phyloP scores from a whole-genome alignment of 2,113 vertebrate species.

The Rhinopomastus cyanomelas region DNA sequence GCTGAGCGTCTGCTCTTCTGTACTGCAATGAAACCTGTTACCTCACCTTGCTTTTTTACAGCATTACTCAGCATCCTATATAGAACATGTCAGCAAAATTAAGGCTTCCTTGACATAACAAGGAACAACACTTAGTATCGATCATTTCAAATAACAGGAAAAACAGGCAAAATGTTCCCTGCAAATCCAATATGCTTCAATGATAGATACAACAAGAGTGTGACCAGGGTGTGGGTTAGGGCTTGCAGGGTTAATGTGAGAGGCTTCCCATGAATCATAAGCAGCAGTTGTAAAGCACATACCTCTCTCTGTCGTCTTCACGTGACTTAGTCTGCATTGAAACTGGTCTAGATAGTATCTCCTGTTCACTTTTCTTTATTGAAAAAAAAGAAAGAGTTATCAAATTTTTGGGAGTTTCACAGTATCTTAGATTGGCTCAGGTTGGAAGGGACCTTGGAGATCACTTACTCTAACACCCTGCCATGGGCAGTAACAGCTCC shows the following conservation, averaged over 20 bases:
- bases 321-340: slow-evolving; percentile 67
- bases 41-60: background rate
- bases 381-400: background rate
- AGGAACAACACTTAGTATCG: background rate
- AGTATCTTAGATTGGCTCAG: too few species aligned
- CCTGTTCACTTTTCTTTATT: slow-evolving; percentile 81
- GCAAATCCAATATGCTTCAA: background rate
- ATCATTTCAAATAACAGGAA: background rate
- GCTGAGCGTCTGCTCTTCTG: background rate
- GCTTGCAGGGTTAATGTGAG: background rate
- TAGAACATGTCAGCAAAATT: background rate
- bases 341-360: slow-evolving; percentile 75
- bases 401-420: background rate
- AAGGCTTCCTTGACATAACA: background rate
- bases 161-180: background rate
- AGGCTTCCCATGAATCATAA: background rate
- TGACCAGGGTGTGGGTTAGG: background rate
- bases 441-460: too few species aligned
- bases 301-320: slow-evolving; percentile 77
- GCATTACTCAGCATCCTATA: background rate
- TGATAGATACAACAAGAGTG: background rate
- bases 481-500: too few species aligned
- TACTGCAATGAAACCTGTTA: background rate
- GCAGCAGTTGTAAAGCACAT: slow-evolving; percentile 26
- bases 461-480: too few species aligned